These are phyloP conservation scores for Leptosomus discolor DNA, from an alignment of 2,113 vertebrate genomes.

Conservation along the genomic window DNA sequence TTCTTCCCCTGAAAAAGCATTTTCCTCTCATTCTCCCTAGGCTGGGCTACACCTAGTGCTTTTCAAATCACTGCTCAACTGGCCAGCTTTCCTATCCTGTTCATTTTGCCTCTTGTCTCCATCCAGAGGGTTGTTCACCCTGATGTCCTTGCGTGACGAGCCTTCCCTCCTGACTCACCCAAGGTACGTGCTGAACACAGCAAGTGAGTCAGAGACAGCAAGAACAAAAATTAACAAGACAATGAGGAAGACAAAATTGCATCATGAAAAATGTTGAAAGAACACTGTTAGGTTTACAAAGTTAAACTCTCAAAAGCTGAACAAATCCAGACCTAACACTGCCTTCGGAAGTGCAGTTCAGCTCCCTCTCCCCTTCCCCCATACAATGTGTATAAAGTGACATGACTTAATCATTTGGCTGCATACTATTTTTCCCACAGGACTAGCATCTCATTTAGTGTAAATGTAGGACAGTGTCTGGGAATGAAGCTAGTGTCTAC, in stretches of 20 bases:
- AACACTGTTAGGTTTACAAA: neutral
- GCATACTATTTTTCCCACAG: slow-evolving; percentile 29
- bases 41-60: neutral
- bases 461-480: neutral
- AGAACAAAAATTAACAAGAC: neutral
- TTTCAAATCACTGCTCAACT: neutral
- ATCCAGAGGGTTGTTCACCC: neutral
- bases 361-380: neutral
- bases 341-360: neutral
- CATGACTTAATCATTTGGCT: slow-evolving; percentile 7
- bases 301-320: neutral
- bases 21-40: neutral
- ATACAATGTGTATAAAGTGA: neutral
- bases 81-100: neutral
- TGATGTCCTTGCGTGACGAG: neutral
- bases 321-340: neutral
- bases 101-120: neutral
- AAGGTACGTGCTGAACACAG: neutral
- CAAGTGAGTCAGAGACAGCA: neutral
- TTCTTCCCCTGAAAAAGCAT: neutral
- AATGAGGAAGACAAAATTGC: neutral
- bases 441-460: neutral
- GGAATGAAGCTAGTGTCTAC: neutral
- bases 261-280: neutral
- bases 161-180: slow-evolving; percentile 21